Conservation (phyloP, 92 coral and sea anemone species). For the Phenganax stokvisi region DNA sequence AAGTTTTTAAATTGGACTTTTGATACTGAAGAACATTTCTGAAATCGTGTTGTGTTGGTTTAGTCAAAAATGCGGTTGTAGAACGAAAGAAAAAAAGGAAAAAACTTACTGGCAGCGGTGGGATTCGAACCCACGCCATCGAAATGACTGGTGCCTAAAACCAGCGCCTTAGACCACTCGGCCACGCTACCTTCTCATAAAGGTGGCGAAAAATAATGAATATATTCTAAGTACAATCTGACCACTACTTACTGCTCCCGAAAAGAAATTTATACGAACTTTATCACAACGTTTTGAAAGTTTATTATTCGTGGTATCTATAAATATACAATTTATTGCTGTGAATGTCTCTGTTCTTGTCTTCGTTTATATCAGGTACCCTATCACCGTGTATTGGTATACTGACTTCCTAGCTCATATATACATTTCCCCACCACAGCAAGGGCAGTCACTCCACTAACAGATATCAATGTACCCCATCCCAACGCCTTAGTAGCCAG, state of each 20-base stretch:
- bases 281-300: too few relatives aligned
- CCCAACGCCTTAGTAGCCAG: constrained; percentile 79
- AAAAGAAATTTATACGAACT: background rate
- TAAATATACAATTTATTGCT: too few relatives aligned
- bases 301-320: too few relatives aligned
- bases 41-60: background rate
- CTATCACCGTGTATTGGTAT: background rate
- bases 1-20: too few relatives aligned
- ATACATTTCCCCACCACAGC: constrained; percentile 45
- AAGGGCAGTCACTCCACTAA: constrained; percentile 81
- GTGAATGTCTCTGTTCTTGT: too few relatives aligned
- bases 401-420: constrained; percentile 18
- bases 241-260: background rate
- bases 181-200: constrained; percentile 73
- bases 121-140: constrained; percentile 50
- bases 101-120: constrained; percentile 36
- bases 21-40: too few relatives aligned
- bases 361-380: too few relatives aligned
- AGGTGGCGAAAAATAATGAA: background rate
- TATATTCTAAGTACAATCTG: background rate
- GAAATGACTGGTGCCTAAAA: constrained; percentile 91
- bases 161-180: constrained; percentile 99
- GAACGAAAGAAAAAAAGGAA: background rate
- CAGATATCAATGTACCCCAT: constrained; percentile 75
- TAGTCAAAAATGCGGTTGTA: background rate